These are phyloP conservation scores for Melolontha melolontha DNA, from an alignment of 2,888 invertebrate species.

Conservation along the genomic window DNA sequence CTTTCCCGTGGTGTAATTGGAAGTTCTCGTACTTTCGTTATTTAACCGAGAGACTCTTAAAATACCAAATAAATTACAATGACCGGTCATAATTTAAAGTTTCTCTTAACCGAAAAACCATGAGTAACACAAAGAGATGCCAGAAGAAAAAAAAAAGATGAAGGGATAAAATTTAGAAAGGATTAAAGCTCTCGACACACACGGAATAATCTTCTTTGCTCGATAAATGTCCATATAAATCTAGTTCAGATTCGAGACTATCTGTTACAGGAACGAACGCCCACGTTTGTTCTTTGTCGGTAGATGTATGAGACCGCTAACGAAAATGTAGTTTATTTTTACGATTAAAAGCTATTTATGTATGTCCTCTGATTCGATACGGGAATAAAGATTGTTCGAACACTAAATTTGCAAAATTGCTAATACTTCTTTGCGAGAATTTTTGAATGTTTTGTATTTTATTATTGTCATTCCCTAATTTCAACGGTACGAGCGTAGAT, in stretches of 20 bases:
- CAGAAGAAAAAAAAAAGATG: not conserved
- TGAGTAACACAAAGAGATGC: constrained; percentile 24
- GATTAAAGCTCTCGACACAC: constrained; percentile 15
- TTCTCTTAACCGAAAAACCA: constrained; percentile 20
- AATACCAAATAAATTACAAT: constrained; percentile 27
- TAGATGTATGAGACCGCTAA: constrained; percentile 6
- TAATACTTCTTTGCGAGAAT: too few species aligned
- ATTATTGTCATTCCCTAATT: too few species aligned
- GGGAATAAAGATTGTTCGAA: too few species aligned
- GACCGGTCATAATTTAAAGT: not conserved
- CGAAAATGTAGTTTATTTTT: not conserved
- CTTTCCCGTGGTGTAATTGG: too few species aligned
- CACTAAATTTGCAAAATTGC: too few species aligned
- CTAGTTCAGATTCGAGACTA: constrained; percentile 44
- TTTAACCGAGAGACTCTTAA: constrained; percentile 1
- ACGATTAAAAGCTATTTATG: constrained; percentile 8
- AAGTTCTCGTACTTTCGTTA: not conserved
- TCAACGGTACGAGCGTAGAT: too few species aligned
- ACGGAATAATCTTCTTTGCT: constrained; percentile 44
- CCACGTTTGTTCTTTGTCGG: constrained; percentile 50
- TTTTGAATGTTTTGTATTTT: too few species aligned
- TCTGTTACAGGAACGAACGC: constrained; percentile 47
- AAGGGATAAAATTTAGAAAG: constrained; percentile 23
- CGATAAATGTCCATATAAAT: constrained; percentile 51
- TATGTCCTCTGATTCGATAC: too few species aligned